Evolutionary conservation across 2,888 invertebrate genomes (phyloP), one percentile per base, ranked within the genome.

Genomic region (Drosophila robusta): DNA sequence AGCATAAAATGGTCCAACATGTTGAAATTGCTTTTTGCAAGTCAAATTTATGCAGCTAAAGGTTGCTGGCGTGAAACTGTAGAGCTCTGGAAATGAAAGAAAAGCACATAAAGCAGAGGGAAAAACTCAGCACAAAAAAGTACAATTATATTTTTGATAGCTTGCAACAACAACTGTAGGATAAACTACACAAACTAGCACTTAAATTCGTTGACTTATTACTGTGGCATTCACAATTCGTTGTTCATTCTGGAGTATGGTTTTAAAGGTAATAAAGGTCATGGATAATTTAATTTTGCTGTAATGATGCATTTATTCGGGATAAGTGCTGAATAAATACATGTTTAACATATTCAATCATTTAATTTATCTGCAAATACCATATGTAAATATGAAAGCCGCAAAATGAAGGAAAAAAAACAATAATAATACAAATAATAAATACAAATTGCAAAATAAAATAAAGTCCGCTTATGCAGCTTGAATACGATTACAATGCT

Each of bases 21-120:
- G 44, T 44, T 61, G 34, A 65, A 62, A 65, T 69, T 64, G 57
- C 50, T 58, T 74, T 74, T 74, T 74, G 58, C 64, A 56, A 58
- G 74, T 57, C 61, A 62, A 74, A 75, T 69, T 74, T 69, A 55
- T 47, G 44, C 51, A 58, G 7, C 57, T 22, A 11, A 51, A 55
- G 36, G 38, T 47, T 9, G 26, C 14, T 42, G 9, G 49, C 38
- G 51, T 56, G 56, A 70, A 45, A 29, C 36, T 66, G 3, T n/a
- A 18, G 2, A 24, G 12, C 34, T 16, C 16, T 39, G 1, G 7
- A 8, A 14, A 38, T 16, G 18, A 52, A 36, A 12, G 14, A 3
- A 47, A 9, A 24, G 5, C 8, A 18, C 8, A 2, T 3, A 26
- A 42, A 50, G 5, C 29, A 32, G n/a, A 42, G 4, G 0, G 9